Percentiles rank a stretch among this genome's conserved stretches.
Conservation (phyloP, 2,888 invertebrate species). For the Steromphala cineraria region DNA sequence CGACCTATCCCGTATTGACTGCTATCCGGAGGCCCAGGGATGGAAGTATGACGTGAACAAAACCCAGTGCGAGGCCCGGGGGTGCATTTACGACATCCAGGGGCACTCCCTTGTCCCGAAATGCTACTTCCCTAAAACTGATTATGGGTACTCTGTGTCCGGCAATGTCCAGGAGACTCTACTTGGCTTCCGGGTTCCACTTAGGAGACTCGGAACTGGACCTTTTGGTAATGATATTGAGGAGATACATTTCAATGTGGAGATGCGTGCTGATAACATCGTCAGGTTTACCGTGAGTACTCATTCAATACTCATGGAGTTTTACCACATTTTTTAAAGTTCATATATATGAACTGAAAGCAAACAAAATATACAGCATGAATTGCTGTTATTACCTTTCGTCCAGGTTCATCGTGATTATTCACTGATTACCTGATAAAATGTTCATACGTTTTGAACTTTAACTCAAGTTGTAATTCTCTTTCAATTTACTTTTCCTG, state of each 20-base stretch:
- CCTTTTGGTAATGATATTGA: constrained; percentile 50
- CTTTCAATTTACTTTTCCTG: too few species aligned
- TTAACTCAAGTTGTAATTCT: too few species aligned
- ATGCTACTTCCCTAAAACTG: constrained; percentile 42
- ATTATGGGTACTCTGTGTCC: constrained; percentile 43
- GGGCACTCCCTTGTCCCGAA: constrained; percentile 27
- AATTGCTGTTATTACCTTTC: too few species aligned
- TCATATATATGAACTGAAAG: too few species aligned
- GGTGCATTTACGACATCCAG: constrained; percentile 38
- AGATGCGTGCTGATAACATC: constrained; percentile 49
- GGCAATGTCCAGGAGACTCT: constrained; percentile 29
- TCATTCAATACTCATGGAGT: background rate
- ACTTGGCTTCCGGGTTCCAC: constrained; percentile 35
- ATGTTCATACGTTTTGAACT: too few species aligned
- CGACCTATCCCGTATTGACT: constrained; percentile 41
- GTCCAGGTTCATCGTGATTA: too few species aligned
- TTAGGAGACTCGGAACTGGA: constrained; percentile 40
- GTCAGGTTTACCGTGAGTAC: constrained; percentile 54
- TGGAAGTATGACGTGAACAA: constrained; percentile 36
- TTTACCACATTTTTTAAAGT: too few species aligned
- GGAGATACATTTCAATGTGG: constrained; percentile 47
- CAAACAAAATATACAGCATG: too few species aligned
- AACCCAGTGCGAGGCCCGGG: constrained; percentile 45
- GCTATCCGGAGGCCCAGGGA: constrained; percentile 49
- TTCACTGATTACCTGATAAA: too few species aligned